Percentiles rank a stretch among this genome's conserved stretches.
Evolutionary conservation across 2,113 vertebrate genomes (phyloP).

Genomic region (Clinocottus analis): DNA sequence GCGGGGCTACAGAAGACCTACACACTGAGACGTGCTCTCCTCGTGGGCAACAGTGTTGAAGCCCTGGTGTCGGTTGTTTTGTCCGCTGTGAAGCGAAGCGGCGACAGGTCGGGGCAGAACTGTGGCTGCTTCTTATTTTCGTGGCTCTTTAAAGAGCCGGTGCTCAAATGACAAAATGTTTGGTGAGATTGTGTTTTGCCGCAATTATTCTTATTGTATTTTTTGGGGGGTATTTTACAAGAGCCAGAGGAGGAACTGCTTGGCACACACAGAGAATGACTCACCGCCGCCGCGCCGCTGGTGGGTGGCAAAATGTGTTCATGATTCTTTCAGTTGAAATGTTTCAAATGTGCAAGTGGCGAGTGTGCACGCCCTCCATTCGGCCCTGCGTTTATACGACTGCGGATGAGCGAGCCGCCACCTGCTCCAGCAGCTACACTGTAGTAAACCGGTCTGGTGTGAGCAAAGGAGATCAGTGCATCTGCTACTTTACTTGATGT

Average conservation of each 20-base stretch:
- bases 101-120: neutral
- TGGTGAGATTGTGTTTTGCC: constrained; percentile 9
- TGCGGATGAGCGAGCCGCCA: constrained; percentile 18
- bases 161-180: neutral
- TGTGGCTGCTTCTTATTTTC: constrained; percentile 9
- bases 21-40: neutral
- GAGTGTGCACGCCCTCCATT: constrained; percentile 8
- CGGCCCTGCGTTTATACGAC: constrained; percentile 26
- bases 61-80: too few species aligned
- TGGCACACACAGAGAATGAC: neutral
- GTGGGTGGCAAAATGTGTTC: constrained; percentile 13
- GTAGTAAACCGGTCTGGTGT: constrained; percentile 9
- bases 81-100: neutral
- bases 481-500: neutral
- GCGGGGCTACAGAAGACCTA: neutral
- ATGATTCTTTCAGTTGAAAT: constrained; percentile 29
- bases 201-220: neutral
- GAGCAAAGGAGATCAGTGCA: neutral
- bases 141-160: neutral
- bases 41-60: neutral
- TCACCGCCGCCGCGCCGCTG: constrained; percentile 5
- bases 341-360: constrained; percentile 19
- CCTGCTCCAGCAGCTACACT: constrained; percentile 4
- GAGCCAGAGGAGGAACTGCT: neutral
- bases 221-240: constrained; percentile 8